These are phyloP conservation scores for Panthera leo DNA, from an alignment of 2,113 vertebrate genomes.

Conservation along the genomic window DNA sequence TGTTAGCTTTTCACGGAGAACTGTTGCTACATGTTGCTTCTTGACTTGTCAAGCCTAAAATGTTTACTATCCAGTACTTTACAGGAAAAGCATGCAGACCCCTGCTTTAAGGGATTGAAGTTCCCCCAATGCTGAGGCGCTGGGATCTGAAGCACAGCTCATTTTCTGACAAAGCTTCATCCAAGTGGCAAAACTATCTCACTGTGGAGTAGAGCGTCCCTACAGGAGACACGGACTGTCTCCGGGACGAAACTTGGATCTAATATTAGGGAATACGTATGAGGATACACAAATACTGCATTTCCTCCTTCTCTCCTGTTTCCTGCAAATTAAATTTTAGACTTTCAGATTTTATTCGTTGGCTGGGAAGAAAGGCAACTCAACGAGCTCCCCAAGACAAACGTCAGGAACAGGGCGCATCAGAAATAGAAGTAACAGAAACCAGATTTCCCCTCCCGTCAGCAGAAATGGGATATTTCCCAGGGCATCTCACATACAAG, in stretches of 20 bases:
- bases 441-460: background rate
- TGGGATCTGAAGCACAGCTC: background rate
- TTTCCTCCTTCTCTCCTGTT: background rate
- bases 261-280: background rate
- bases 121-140: background rate
- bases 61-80: background rate
- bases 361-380: background rate
- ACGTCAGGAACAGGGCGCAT: background rate
- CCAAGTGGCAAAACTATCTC: background rate
- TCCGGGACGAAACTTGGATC: background rate
- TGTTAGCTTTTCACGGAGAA: background rate
- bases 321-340: background rate
- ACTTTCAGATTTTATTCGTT: background rate
- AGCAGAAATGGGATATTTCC: background rate
- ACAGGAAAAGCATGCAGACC: background rate
- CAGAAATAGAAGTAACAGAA: background rate
- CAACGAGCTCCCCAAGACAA: background rate
- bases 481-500: rapidly evolving
- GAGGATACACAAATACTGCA: background rate
- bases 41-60: background rate
- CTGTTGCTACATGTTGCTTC: background rate
- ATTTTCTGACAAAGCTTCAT: background rate
- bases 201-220: background rate
- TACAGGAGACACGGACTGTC: background rate
- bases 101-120: too few species aligned